phyloP scores from a whole-genome alignment of 2,797 vertebrate species.

The Cyprinodon diabolis region DNA sequence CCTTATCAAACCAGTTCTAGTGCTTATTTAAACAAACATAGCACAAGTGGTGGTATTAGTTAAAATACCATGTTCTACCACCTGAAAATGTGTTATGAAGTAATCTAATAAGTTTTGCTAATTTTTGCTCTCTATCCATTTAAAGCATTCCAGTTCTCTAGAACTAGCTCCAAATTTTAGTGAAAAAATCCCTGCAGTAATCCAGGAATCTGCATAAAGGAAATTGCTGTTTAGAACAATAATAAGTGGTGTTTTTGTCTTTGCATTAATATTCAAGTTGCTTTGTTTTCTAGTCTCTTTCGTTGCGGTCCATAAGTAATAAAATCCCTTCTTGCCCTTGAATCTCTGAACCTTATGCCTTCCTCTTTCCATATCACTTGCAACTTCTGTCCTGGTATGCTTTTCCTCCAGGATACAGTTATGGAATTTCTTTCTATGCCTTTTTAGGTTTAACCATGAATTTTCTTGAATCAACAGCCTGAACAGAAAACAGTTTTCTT shows the following conservation, averaged over 20 bases:
- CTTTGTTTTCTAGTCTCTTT: not conserved
- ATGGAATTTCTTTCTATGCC: not conserved
- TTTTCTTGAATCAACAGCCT: constrained; percentile 34
- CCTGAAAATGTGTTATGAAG: not conserved
- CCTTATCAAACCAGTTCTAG: not conserved
- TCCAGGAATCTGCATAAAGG: not conserved
- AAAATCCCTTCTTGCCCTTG: constrained; percentile 5
- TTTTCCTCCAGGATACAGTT: constrained; percentile 14
- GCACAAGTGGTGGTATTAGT: no score
- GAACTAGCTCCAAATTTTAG: not conserved
- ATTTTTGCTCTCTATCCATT: not conserved
- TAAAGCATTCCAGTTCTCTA: not conserved
- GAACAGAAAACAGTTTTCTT: constrained; percentile 23
- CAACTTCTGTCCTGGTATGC: constrained; percentile 11
- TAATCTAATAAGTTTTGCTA: not conserved
- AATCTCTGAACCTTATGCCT: constrained; percentile 1
- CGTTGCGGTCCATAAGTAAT: not conserved
- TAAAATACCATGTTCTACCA: no score
- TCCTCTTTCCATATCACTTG: constrained; percentile 5
- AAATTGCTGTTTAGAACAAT: not conserved
- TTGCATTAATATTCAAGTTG: not conserved
- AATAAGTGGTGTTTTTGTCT: not conserved
- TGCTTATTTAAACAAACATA: no score
- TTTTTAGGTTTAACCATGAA: constrained; percentile 16
- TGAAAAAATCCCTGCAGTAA: not conserved